phyloP scores from a whole-genome alignment of 53 echinoderm and acorn worm genomes.

The Astropecten irregularis region DNA sequence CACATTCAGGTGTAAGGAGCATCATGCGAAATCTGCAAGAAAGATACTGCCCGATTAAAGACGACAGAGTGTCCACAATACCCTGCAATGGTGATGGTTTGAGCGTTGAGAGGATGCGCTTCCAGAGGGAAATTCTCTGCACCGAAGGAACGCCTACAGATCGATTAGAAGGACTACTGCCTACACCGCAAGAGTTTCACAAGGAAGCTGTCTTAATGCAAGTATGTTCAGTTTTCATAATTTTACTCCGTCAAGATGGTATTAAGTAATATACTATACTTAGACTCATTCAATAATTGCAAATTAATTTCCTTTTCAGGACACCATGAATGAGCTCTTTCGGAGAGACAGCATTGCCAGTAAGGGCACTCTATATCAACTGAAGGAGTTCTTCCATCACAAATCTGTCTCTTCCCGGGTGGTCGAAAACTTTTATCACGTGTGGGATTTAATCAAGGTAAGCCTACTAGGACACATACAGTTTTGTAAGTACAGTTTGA shows the following conservation, averaged over 20 bases:
- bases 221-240: not conserved
- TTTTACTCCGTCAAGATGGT: not conserved
- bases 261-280: not conserved
- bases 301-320: not conserved
- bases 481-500: not conserved
- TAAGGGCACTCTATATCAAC: constrained; percentile 13
- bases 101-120: not conserved
- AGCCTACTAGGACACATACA: not conserved
- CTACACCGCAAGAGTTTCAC: constrained; percentile 2
- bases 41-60: not conserved
- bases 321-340: constrained; percentile 17
- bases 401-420: not conserved
- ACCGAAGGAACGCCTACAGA: not conserved
- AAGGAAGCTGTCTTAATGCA: not conserved
- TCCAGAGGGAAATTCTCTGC: not conserved
- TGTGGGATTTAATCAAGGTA: constrained; percentile 20
- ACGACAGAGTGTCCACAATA: not conserved
- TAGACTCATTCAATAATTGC: not conserved
- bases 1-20: not conserved
- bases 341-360: not conserved
- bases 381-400: constrained; percentile 15
- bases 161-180: not conserved
- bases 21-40: not conserved
- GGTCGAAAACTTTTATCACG: not conserved
- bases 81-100: not conserved